phyloP scores from a whole-genome alignment of 2,113 vertebrate genomes.

The Cinclus mexicanus region DNA sequence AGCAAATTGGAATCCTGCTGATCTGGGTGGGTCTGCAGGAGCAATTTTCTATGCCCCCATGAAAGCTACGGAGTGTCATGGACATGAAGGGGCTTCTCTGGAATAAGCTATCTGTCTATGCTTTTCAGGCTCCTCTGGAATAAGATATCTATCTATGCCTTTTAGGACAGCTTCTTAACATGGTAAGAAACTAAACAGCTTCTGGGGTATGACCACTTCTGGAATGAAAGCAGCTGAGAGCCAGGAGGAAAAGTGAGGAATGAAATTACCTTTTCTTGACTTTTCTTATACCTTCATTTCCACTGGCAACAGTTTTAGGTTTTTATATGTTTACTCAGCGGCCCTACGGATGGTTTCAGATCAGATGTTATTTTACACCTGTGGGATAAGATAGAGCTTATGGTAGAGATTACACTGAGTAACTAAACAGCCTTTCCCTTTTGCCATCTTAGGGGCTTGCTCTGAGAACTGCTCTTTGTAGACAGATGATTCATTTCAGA shows the following conservation, averaged over 20 bases:
- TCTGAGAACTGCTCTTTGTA: not conserved
- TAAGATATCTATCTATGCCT: not conserved
- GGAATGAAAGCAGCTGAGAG: not conserved
- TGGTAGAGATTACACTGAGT: not conserved
- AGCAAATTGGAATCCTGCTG: not conserved
- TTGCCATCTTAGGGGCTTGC: not conserved
- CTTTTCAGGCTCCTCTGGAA: not conserved
- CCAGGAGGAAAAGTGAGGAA: not conserved
- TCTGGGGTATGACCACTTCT: not conserved
- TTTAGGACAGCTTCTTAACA: not conserved
- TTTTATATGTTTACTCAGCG: not conserved
- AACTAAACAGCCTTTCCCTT: not conserved
- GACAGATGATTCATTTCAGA: not conserved
- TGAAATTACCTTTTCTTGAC: not conserved
- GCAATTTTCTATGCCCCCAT: not conserved
- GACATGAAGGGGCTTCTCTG: not conserved
- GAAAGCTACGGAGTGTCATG: not conserved
- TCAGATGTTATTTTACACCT: not conserved
- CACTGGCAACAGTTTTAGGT: not conserved
- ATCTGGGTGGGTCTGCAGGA: rapidly evolving
- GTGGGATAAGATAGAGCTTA: not conserved
- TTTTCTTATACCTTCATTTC: not conserved
- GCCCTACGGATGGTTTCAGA: not conserved
- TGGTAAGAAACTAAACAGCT: not conserved
- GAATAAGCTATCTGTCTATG: not conserved